A percentile compares a stretch with the other conserved stretches of the same genome.
These are phyloP conservation scores for Drosophila conformis DNA, from an alignment of 2,888 invertebrate genomes.

Conservation along the genomic window DNA sequence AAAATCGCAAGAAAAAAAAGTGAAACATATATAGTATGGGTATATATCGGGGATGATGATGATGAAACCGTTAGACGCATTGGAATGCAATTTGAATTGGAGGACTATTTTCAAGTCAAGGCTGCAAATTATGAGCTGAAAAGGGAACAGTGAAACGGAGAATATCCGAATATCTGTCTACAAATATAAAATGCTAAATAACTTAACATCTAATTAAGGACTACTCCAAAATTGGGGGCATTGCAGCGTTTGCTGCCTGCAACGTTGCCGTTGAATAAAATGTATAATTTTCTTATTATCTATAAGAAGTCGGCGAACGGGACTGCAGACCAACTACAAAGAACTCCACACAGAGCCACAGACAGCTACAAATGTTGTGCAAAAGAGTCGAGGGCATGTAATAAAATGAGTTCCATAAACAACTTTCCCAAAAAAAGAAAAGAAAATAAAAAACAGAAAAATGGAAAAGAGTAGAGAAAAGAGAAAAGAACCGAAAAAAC, in stretches of 20 bases:
- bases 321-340: conserved; percentile 38
- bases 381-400: conserved; percentile 34
- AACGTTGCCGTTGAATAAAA: conserved; percentile 64
- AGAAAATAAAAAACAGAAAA: neutral
- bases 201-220: conserved; percentile 78
- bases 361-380: neutral
- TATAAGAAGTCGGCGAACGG: conserved; percentile 62
- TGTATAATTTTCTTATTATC: conserved; percentile 81
- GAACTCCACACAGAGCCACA: conserved; percentile 5
- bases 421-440: conserved; percentile 68
- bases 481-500: conserved; percentile 27
- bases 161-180: conserved; percentile 28
- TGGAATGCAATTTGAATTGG: conserved; percentile 68
- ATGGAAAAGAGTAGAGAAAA: conserved; percentile 3
- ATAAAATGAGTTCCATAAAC: conserved; percentile 80
- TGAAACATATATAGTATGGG: neutral
- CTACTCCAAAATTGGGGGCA: conserved; percentile 75
- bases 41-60: conserved; percentile 32
- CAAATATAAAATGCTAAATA: conserved; percentile 63
- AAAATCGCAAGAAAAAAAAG: neutral
- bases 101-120: conserved; percentile 45
- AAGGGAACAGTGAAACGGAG: neutral
- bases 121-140: conserved; percentile 55
- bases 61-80: conserved; percentile 77
- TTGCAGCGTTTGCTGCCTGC: conserved; percentile 66